phyloP scores from a whole-genome alignment of 1,140 invertebrate genomes.

The Physella acuta region DNA sequence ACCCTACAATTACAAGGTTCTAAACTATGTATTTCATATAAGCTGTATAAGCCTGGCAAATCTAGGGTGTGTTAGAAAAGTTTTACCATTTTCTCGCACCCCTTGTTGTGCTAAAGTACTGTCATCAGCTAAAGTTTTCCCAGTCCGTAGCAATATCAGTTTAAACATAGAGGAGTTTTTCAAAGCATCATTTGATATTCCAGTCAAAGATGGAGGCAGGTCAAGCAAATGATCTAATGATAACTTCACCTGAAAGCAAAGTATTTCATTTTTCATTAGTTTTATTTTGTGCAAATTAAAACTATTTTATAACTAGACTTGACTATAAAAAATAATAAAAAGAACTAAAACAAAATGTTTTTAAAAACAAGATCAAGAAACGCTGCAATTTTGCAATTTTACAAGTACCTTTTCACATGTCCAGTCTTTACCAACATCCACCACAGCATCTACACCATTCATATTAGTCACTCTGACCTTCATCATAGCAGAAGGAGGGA shows the following conservation, averaged over 20 bases:
- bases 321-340: background rate
- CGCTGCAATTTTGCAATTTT: background rate
- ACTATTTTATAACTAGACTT: background rate
- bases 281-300: background rate
- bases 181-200: constrained; percentile 44
- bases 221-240: constrained; percentile 50
- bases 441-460: constrained; percentile 47
- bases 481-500: constrained; percentile 46
- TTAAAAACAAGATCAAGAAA: background rate
- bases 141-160: constrained; percentile 53
- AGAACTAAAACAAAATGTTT: background rate
- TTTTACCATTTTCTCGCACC: constrained; percentile 55
- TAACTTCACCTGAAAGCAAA: constrained; percentile 35
- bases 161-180: constrained; percentile 58
- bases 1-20: no score
- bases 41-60: no score
- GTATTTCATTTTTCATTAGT: background rate
- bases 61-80: no score
- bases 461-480: constrained; percentile 54
- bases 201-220: constrained; percentile 26
- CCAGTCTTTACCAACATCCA: constrained; percentile 50
- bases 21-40: no score
- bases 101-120: constrained; percentile 49
- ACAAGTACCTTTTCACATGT: constrained; percentile 57
- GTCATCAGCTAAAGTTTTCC: constrained; percentile 50